A percentile compares a stretch with the other conserved stretches of the same genome.
Conservation (phyloP, 2,113 vertebrate species). For the Hemibagrus wyckioides region DNA sequence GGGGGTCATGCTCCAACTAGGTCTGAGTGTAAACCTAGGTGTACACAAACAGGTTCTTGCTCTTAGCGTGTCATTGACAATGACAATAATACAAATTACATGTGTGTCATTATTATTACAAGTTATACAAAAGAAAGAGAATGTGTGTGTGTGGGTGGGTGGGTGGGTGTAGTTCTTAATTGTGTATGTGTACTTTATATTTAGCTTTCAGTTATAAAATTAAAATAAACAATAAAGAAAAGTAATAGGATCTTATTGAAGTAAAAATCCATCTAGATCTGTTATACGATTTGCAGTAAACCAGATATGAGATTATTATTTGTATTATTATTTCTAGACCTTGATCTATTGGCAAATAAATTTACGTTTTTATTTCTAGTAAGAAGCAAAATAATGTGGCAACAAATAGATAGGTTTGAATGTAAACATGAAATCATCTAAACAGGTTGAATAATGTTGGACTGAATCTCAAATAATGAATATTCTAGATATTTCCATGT, state of each 20-base stretch:
- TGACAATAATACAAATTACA: not conserved
- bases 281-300: not conserved
- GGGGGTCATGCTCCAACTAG: slow-evolving; percentile 29
- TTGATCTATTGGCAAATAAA: not conserved
- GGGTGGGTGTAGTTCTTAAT: not conserved
- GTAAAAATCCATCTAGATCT: not conserved
- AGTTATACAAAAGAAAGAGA: not conserved
- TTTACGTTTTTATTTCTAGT: not conserved
- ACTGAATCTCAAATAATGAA: too few species aligned
- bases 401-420: not conserved
- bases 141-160: not conserved
- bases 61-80: not conserved
- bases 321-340: not conserved
- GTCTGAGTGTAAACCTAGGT: slow-evolving; percentile 22
- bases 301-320: not conserved
- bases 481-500: not conserved
- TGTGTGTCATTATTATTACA: not conserved
- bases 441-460: not conserved
- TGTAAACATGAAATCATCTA: not conserved
- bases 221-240: not conserved
- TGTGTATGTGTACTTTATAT: not conserved
- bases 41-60: slow-evolving; percentile 19
- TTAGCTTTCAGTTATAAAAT: not conserved
- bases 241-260: not conserved
- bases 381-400: not conserved